phyloP scores from a whole-genome alignment of 2,888 invertebrate species.

The Tipula vernalis region DNA sequence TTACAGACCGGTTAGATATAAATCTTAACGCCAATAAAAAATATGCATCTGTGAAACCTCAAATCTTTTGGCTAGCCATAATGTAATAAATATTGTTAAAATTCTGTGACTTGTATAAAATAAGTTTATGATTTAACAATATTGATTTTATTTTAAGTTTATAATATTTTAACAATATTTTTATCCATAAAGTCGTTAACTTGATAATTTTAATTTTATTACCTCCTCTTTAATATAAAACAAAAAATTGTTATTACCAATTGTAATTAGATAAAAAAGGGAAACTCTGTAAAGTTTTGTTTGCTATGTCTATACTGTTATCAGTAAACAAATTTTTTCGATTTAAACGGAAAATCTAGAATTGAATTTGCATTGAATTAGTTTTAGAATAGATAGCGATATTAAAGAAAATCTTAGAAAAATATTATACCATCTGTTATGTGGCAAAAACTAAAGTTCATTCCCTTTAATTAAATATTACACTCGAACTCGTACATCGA shows the following conservation, averaged over 20 bases:
- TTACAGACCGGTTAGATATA: no score
- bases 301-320: background rate
- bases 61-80: no score
- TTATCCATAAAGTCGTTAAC: background rate
- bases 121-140: no score
- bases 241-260: background rate
- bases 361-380: background rate
- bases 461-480: background rate
- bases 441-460: background rate
- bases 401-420: background rate
- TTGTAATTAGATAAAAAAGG: background rate
- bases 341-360: background rate
- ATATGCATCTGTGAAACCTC: no score
- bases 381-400: background rate
- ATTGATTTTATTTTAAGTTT: no score
- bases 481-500: background rate
- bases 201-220: background rate
- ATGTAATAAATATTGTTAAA: no score
- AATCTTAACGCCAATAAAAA: no score
- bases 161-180: no score
- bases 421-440: background rate
- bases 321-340: background rate
- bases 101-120: no score
- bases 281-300: background rate
- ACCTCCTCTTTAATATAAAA: background rate